phyloP scores from a whole-genome alignment of 1,140 invertebrate genomes.

The Tenebrio molitor region DNA sequence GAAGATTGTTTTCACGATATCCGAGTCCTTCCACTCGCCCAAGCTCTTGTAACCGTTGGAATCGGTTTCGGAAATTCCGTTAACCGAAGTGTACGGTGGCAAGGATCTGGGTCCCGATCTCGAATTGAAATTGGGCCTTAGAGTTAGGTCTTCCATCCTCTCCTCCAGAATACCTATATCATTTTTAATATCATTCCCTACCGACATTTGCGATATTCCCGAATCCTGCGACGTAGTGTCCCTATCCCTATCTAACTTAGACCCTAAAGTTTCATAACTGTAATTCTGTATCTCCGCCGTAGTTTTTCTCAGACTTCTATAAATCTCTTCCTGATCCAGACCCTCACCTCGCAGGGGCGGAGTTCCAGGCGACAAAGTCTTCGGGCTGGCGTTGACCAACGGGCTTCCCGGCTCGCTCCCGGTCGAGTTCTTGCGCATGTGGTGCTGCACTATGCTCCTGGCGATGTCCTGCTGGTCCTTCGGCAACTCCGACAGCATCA shows the following conservation, averaged over 20 bases:
- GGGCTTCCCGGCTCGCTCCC: constrained; percentile 68
- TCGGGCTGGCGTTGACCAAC: constrained; percentile 57
- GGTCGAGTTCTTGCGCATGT: constrained; percentile 78
- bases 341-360: constrained; percentile 72
- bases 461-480: constrained; percentile 87
- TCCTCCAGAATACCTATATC: constrained; percentile 65
- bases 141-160: constrained; percentile 68
- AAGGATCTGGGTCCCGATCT: constrained; percentile 57
- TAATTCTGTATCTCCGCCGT: constrained; percentile 95
- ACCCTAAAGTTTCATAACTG: constrained; percentile 74
- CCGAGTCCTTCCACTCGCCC: constrained; percentile 58
- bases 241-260: constrained; percentile 74
- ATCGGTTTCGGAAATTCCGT: constrained; percentile 60
- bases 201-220: constrained; percentile 88
- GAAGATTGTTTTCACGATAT: constrained; percentile 65
- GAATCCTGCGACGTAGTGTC: constrained; percentile 90
- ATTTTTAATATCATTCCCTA: constrained; percentile 66
- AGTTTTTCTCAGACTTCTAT: constrained; percentile 88
- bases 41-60: constrained; percentile 63
- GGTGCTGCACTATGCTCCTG: constrained; percentile 85
- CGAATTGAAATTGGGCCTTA: constrained; percentile 52
- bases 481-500: constrained; percentile 85
- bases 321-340: constrained; percentile 88
- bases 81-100: constrained; percentile 58
- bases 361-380: constrained; percentile 67